phyloP scores from a whole-genome alignment of 2,113 vertebrate genomes.

The Equus przewalskii region DNA sequence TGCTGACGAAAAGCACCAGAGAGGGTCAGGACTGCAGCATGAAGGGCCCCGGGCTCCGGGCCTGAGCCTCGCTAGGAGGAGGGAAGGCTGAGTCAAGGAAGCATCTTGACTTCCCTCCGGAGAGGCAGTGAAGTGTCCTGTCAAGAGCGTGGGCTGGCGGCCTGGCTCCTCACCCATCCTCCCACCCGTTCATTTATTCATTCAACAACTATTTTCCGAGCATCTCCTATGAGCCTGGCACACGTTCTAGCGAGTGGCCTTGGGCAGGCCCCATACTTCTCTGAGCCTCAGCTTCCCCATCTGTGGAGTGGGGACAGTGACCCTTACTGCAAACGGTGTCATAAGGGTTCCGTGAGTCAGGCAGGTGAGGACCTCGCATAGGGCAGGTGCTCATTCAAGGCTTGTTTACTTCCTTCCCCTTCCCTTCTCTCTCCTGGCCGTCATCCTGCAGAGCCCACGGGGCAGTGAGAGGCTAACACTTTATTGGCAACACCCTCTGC shows the following conservation, averaged over 20 bases:
- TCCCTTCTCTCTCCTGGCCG: neutral
- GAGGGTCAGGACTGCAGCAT: neutral
- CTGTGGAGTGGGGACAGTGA: neutral
- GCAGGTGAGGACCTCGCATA: neutral
- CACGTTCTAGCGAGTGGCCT: neutral
- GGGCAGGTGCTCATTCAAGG: neutral
- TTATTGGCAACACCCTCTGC: neutral
- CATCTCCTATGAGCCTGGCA: neutral
- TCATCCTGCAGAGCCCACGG: neutral
- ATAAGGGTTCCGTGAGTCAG: neutral
- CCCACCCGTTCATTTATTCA: neutral
- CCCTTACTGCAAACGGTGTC: too few species aligned
- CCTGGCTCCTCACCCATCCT: neutral
- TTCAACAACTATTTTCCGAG: neutral
- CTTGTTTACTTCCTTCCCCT: neutral
- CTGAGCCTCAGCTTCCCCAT: neutral
- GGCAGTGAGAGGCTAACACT: neutral
- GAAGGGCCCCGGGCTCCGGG: neutral
- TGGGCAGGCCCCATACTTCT: neutral
- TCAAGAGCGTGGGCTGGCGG: neutral
- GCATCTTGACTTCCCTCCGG: neutral
- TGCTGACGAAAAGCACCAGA: slow-evolving; percentile 17
- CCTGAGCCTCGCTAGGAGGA: neutral
- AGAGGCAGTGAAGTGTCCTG: neutral
- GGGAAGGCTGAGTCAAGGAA: neutral